Base-by-base conservation (phyloP, 2,888 invertebrate genomes). In the Sphinx pinastri region DNA sequence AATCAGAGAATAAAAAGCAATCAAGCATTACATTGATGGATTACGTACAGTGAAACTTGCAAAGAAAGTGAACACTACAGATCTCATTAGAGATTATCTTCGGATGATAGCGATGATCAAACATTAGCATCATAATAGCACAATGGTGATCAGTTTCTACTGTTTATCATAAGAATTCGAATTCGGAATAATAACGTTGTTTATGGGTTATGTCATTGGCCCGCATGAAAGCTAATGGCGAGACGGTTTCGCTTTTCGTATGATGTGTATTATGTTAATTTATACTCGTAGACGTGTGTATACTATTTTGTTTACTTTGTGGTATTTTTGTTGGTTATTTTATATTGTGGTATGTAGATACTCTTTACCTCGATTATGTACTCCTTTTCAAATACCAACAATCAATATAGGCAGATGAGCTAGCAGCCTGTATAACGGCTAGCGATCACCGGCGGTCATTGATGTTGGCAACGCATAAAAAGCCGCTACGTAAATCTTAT, bases 181-280 rank as follows among this genome's bases (percentile, higher is more conserved):
- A 77, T 76, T 77, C 49, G 69, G 67, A 74, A 74, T 79, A 73
- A 72, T 52, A 68, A 72, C 71, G 73, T 77, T 80, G 76, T 78
- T 77, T 77, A 74, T 75, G 51, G 47, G 76, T 86, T 87, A 73
- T 82, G 78, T 85, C 82, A 86, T 72, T 68, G 58, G 66, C 76
- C 75, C 77, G 76, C 79, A 85, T 79, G 85, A 85, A 82, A 85
- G 84, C 80, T 77, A 76, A 77, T 79, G 77, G 73, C 76, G 72
- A 79, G 80, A 76, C 74, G 81, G 78, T 82, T 79, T 85, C 80
- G 79, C 79, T 82, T 83, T 84, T 79, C 79, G 75, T 75, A 75
- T 75, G 75, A 74, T 73, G 10, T 55, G 55, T 78, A 25, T 25
- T 25, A 75, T 74, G 75, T 72, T 74, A 77, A 73, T 76, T 73